phyloP scores from a whole-genome alignment of 2,888 invertebrate species.

The Nectonema munidae region DNA sequence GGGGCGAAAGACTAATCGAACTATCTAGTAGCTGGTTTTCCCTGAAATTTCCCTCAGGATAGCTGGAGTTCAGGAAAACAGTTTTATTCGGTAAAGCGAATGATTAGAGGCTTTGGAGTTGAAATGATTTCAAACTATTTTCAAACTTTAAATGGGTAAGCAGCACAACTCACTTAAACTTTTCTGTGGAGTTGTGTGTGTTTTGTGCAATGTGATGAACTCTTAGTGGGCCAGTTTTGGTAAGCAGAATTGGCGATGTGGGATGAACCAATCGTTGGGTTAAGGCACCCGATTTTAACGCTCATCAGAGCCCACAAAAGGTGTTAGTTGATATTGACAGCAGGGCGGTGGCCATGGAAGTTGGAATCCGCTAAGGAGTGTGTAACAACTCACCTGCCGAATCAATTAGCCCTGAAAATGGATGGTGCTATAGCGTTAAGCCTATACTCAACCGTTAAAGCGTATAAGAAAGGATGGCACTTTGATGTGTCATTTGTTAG shows the following conservation, averaged over 20 bases:
- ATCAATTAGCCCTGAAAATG: conserved; percentile 35
- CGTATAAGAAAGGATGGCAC: conserved; percentile 22
- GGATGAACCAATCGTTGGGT: conserved; percentile 40
- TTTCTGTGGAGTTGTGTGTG: conserved; percentile 27
- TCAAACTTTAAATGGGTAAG: conserved; percentile 44
- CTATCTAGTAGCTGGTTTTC: too few species aligned
- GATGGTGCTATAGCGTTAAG: conserved; percentile 31
- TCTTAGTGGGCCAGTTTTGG: conserved; percentile 40
- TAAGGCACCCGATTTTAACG: conserved; percentile 33
- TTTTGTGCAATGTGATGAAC: too few species aligned
- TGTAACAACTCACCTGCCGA: conserved; percentile 34
- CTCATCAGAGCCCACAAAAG: conserved; percentile 32
- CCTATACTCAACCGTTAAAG: conserved; percentile 26
- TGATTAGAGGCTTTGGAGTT: conserved; percentile 37
- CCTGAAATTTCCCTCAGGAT: conserved; percentile 42
- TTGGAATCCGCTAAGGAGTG: conserved; percentile 35
- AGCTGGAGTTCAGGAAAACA: conserved; percentile 29
- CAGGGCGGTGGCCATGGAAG: conserved; percentile 43
- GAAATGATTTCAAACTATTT: conserved; percentile 39
- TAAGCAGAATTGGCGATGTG: conserved; percentile 46
- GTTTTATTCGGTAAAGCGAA: conserved; percentile 40
- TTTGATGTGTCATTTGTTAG: conserved; percentile 26
- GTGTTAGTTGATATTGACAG: conserved; percentile 34
- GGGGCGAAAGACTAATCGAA: too few species aligned
- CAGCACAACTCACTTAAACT: conserved; percentile 31